These are phyloP conservation scores for Myotis davidii DNA, from an alignment of 2,113 vertebrate species.

Conservation along the genomic window DNA sequence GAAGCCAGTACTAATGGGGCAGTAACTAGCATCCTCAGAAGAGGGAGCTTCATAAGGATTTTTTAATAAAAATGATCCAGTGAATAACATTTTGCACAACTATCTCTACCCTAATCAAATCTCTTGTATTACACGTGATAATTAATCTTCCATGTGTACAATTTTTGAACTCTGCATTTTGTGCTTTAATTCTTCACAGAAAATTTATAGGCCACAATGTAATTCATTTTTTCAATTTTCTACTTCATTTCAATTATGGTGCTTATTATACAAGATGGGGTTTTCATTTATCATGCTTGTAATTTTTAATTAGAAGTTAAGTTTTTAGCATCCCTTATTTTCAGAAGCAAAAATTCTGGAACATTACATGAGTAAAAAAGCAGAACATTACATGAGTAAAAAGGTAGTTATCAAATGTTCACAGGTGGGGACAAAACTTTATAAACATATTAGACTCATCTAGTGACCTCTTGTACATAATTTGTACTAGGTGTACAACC, in stretches of 20 bases:
- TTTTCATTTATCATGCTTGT: conserved; percentile 72
- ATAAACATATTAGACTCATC: background rate
- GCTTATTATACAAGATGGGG: conserved; percentile 20
- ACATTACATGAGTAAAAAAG: background rate
- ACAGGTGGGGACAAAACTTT: background rate
- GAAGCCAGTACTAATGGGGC: conserved; percentile 23
- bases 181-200: conserved; percentile 72
- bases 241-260: conserved; percentile 59
- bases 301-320: conserved; percentile 80
- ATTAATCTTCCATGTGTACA: conserved; percentile 47
- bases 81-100: background rate
- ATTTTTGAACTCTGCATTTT: conserved; percentile 74
- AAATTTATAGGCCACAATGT: conserved; percentile 66
- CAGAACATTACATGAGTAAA: background rate
- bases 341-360: conserved; percentile 7
- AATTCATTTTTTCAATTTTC: conserved; percentile 77
- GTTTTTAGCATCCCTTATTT: background rate
- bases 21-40: background rate
- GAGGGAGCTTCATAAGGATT: background rate
- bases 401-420: conserved; percentile 10
- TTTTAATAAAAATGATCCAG: background rate
- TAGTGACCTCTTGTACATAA: background rate
- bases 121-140: conserved; percentile 68
- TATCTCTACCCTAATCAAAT: conserved; percentile 54
- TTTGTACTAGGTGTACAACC: background rate